Conservation (phyloP, 2,113 vertebrate species). For the Sitta europaea region DNA sequence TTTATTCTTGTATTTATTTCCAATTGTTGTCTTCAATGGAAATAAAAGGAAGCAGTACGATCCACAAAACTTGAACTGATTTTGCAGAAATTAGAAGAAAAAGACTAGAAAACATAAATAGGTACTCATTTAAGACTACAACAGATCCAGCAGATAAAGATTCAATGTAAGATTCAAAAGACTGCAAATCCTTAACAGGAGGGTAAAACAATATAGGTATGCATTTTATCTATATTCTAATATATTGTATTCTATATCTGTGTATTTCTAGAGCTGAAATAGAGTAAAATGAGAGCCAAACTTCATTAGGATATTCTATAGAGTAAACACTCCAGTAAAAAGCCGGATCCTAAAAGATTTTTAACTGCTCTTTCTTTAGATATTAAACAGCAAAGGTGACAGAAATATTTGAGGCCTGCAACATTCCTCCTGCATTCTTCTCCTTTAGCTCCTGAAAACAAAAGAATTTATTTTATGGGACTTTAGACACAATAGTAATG, state of each 20-base stretch:
- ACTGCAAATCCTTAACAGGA: not conserved
- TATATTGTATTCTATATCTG: not conserved
- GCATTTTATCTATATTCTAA: not conserved
- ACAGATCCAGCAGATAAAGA: not conserved
- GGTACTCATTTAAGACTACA: not conserved
- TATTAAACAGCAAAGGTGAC: not conserved
- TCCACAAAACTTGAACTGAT: constrained; percentile 13
- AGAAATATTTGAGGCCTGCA: not conserved
- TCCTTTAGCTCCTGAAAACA: not conserved
- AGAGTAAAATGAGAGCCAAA: not conserved
- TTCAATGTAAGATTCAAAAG: not conserved
- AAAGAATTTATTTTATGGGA: not conserved
- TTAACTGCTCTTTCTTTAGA: not conserved
- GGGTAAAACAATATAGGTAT: not conserved
- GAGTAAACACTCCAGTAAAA: not conserved
- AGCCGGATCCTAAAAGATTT: not conserved
- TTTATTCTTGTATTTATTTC: not conserved
- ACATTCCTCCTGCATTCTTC: not conserved
- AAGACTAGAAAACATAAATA: not conserved
- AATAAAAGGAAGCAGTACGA: not conserved
- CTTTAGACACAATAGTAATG: not conserved
- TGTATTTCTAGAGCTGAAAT: not conserved
- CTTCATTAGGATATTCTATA: not conserved
- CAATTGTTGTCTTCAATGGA: not conserved
- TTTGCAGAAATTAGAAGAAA: constrained; percentile 44